phyloP scores from a whole-genome alignment of 2,888 invertebrate genomes.

The Cephus sareptanus region DNA sequence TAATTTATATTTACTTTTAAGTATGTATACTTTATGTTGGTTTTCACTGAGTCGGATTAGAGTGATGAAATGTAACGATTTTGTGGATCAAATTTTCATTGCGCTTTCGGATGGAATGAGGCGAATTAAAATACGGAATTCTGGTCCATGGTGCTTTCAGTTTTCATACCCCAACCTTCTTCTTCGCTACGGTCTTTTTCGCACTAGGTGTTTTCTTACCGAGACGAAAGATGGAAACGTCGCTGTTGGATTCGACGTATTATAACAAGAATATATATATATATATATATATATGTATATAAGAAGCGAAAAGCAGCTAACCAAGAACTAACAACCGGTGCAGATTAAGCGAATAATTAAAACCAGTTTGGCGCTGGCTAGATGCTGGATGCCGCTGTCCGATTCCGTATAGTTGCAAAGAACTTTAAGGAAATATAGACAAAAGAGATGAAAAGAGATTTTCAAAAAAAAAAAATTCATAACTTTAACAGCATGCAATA shows the following conservation, averaged over 20 bases:
- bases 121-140: neutral
- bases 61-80: neutral
- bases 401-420: neutral
- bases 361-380: slow-evolving; percentile 33
- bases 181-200: neutral
- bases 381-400: neutral
- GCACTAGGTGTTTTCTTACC: neutral
- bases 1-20: no score
- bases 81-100: neutral
- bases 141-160: neutral
- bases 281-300: neutral
- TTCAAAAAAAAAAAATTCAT: no score
- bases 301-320: slow-evolving; percentile 25
- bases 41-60: neutral
- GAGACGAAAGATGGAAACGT: neutral
- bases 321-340: slow-evolving; percentile 31
- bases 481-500: no score
- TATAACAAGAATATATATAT: neutral
- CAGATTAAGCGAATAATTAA: slow-evolving; percentile 39
- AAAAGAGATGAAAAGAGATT: neutral
- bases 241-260: neutral
- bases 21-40: no score
- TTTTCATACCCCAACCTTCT: neutral
- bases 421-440: neutral
- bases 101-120: neutral